A percentile compares a stretch with the other conserved stretches of the same genome.
phyloP scores from a whole-genome alignment of 92 coral and sea anemone genomes.

The Pocillopora meandrina region DNA sequence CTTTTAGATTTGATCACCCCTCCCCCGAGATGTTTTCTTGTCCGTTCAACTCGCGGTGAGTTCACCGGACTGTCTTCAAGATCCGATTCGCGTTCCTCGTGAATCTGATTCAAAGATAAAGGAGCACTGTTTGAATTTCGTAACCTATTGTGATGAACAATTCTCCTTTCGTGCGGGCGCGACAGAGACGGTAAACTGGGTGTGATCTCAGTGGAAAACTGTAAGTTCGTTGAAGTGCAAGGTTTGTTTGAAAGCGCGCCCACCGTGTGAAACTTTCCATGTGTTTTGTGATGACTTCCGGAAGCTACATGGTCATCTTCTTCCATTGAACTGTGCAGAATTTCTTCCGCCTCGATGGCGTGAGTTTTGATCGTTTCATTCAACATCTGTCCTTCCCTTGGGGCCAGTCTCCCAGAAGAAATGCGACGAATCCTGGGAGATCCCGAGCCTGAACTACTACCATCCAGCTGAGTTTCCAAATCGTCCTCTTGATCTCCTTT shows the following conservation, averaged over 20 bases:
- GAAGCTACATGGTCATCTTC: conserved; percentile 60
- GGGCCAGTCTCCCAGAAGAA: conserved; percentile 81
- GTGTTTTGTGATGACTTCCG: conserved; percentile 48
- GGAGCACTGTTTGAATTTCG: conserved; percentile 92
- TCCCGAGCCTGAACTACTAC: conserved; percentile 15
- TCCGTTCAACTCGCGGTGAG: conserved; percentile 90
- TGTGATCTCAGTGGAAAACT: conserved; percentile 64
- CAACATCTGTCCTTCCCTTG: conserved; percentile 80
- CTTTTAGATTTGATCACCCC: conserved; percentile 81
- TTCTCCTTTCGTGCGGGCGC: conserved; percentile 58
- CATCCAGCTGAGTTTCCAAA: conserved; percentile 27
- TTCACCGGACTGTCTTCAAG: conserved; percentile 92
- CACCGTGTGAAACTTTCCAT: conserved; percentile 58
- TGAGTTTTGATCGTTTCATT: conserved; percentile 80
- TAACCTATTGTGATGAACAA: conserved; percentile 62
- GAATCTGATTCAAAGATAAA: conserved; percentile 81
- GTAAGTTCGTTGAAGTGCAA: conserved; percentile 37
- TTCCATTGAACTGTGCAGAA: conserved; percentile 87
- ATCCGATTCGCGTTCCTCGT: conserved; percentile 98
- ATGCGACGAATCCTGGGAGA: conserved; percentile 28
- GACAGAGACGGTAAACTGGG: conserved; percentile 48
- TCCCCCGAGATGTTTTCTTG: conserved; percentile 78
- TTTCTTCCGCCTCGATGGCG: conserved; percentile 88
- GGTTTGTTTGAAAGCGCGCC: conserved; percentile 53
- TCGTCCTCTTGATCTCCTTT: conserved; percentile 44